Evolutionary conservation across 2,113 vertebrate genomes (phyloP), one percentile per base, ranked within the genome.

Genomic region (Halcyon senegalensis): DNA sequence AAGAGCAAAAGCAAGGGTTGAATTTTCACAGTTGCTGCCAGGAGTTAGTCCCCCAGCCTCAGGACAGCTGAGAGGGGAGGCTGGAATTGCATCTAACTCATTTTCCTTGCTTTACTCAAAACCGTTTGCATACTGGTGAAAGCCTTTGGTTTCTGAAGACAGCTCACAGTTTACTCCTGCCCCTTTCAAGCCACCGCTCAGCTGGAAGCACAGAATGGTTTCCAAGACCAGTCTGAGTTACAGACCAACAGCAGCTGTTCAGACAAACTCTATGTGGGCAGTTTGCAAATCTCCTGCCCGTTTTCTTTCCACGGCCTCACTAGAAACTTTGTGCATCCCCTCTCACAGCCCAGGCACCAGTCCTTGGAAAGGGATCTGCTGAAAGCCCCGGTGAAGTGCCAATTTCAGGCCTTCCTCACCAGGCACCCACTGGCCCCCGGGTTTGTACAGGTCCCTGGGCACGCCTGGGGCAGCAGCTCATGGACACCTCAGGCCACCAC

Each of bases 381-480:
- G 16, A 6, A 5, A 24, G 19, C 5, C 62, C 72, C 27, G 8
- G 23, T 17, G 3, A 37, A 50, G 30, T 0, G 20, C 56, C 10
- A 2, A 1, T 0, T 0, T 46, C 0, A 1, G 19, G 35, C 35
- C 13, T 1, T 13, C 41, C 14, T 37, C 3, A 1, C 39, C 48
- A 16, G 50, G 25, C 2, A 7, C 13, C 16, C 5, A 0, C 28
- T 19, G n/a, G 24, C 13, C 41, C 23, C 41, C 16, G 2, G 6
- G 16, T 10, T 10, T 21, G 64, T 31, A 35, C 48, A 31, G 69
- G 56, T 41, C 46, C 59, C 62, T 3, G 3, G 12, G 51, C 2
- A 2, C 2, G 2, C n/a, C 43, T 8, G 35, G 35, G 25, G 56
- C 74, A 46, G 66, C 46, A 33, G 14, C 41, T 24, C 41, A 1